Base-by-base conservation (phyloP, 1,140 invertebrate species). In the Camponotus vicinus region DNA sequence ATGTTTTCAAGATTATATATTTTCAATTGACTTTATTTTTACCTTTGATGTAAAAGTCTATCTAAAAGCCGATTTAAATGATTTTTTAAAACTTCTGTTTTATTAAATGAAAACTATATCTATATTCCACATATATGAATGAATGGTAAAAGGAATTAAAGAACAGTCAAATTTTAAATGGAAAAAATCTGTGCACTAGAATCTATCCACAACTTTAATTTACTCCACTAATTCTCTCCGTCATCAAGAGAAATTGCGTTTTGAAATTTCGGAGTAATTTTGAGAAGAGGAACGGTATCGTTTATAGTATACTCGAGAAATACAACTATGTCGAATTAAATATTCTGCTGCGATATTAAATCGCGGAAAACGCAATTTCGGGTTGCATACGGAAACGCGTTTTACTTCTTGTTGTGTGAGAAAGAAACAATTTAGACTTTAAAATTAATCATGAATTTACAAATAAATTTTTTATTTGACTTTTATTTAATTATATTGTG, bases 351-450 rank as follows among this genome's bases (percentile, higher is more conserved):
- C 32, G 52, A 79, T 79, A 86, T 79, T 59, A 86, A 52, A 73
- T 71, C 15, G 57, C 37, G 27, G 49, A 64, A 49, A 57, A 37
- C 70, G 57, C 40, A 61, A 88, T 88, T 86, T 86, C 63, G 18
- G 45, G 18, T 71, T 61, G 32, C 34, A 40, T 52, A 6, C 67
- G 67, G 40, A 52, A 80, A 13, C 18, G 75, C 34, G 34, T 80
- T 80, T 55, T 70, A 70, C 49, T 27, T 69, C 45, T 21, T 18
- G 63, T 13, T 6, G 34, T 27, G 45, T 34, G 21, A 34, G 34
- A 70, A 80, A 80, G 9, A 15, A 15, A 55, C 34, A 55, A 70
- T 70, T 80, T 32, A 55, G 49, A 6, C 3, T 70, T 18, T 7
- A 21, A 3, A 57, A 78, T 42, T 18, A 57, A 5, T 42, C 32